Percentiles rank a stretch among this genome's conserved stretches.
phyloP scores from a whole-genome alignment of 2,888 invertebrate species.

The Sminthurinus aureus region DNA sequence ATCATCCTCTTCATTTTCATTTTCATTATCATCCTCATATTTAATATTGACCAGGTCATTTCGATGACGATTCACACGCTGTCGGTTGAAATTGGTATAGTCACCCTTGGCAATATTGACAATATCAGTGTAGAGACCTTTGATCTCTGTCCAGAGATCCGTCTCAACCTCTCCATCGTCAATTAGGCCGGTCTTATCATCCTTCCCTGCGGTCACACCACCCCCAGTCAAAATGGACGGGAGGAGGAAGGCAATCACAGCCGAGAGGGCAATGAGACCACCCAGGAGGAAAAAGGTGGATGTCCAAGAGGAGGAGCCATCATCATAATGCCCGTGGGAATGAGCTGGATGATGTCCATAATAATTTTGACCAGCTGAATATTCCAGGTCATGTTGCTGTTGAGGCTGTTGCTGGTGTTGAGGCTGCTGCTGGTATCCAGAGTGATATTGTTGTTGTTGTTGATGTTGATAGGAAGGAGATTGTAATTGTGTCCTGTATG shows the following conservation, averaged over 20 bases:
- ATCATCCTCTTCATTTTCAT: slow-evolving; percentile 11
- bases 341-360: slow-evolving; percentile 6
- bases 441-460: background rate
- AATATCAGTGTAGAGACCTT: slow-evolving; percentile 57
- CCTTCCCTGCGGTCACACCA: slow-evolving; percentile 42
- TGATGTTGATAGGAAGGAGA: background rate
- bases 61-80: slow-evolving; percentile 4
- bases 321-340: slow-evolving; percentile 19
- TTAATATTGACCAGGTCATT: slow-evolving; percentile 38
- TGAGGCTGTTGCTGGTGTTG: background rate
- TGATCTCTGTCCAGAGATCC: slow-evolving; percentile 57
- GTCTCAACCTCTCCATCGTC: slow-evolving; percentile 43
- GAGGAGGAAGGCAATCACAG: slow-evolving; percentile 52
- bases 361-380: slow-evolving; percentile 32
- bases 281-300: slow-evolving; percentile 56
- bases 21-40: background rate
- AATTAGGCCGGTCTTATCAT: slow-evolving; percentile 41
- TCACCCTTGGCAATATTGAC: slow-evolving; percentile 55
- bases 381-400: background rate
- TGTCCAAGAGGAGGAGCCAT: slow-evolving; percentile 46
- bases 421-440: background rate
- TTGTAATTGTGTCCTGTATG: background rate
- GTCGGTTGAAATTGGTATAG: slow-evolving; percentile 34
- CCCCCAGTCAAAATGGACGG: slow-evolving; percentile 47
- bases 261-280: slow-evolving; percentile 56